phyloP scores from a whole-genome alignment of 2,113 vertebrate species.

The Oreochromis niloticus region DNA sequence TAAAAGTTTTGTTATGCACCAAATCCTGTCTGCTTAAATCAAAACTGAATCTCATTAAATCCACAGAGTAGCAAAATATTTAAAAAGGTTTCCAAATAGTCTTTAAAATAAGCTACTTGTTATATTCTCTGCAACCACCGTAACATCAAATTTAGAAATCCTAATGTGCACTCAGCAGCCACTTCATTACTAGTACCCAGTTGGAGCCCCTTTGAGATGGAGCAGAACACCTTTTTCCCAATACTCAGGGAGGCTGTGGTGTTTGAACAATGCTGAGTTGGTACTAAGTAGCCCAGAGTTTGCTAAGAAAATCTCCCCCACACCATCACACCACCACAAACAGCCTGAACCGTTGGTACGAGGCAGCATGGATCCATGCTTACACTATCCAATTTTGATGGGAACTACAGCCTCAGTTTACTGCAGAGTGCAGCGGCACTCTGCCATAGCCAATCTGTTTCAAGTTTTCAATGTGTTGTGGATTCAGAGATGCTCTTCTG shows the following conservation, averaged over 20 bases:
- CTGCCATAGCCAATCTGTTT: background rate
- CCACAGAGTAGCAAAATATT: background rate
- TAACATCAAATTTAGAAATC: background rate
- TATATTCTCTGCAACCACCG: background rate
- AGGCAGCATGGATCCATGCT: background rate
- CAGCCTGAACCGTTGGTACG: background rate
- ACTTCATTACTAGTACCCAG: background rate
- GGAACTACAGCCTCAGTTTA: background rate
- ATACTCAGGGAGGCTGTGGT: background rate
- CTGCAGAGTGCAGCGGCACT: background rate
- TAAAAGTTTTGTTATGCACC: background rate
- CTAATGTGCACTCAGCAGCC: background rate
- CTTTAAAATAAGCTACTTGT: background rate
- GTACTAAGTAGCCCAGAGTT: background rate
- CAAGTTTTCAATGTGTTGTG: background rate
- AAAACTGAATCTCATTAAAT: background rate
- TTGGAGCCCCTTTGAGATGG: background rate
- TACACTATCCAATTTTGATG: background rate
- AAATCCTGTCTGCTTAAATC: background rate
- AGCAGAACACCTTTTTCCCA: background rate
- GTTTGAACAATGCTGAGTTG: background rate
- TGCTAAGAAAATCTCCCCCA: background rate
- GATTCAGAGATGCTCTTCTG: background rate
- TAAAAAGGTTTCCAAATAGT: background rate
- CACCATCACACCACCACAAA: background rate